Evolutionary conservation across 30 jellyfish, hydroid and myxozoan genomes (phyloP).

Genomic region (Pelagia noctiluca): DNA sequence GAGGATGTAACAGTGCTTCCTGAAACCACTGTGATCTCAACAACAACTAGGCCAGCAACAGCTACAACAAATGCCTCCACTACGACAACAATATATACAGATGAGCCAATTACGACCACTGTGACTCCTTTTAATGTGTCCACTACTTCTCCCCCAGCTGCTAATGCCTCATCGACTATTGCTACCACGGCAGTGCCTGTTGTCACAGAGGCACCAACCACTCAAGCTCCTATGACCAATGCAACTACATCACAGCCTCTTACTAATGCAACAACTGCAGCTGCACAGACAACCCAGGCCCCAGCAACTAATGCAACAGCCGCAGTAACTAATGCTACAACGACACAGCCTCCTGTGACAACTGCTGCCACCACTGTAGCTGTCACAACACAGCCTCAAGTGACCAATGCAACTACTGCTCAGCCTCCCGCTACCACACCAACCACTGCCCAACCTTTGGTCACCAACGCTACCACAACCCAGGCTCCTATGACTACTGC

Average conservation of each 20-base stretch:
- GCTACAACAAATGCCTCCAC: constrained; percentile 56
- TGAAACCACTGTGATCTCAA: constrained; percentile 60
- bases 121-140: constrained; percentile 51
- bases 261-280: constrained; percentile 21
- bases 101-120: constrained; percentile 57
- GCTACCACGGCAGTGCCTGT: constrained; percentile 35
- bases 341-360: constrained; percentile 38
- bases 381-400: too few relatives aligned
- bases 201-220: constrained; percentile 25
- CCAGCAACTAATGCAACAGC: constrained; percentile 27
- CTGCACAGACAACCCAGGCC: constrained; percentile 7
- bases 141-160: constrained; percentile 28
- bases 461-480: constrained; percentile 11
- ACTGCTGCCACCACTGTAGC: constrained; percentile 26
- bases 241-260: constrained; percentile 4
- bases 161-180: constrained; percentile 17
- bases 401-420: constrained; percentile 34
- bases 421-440: constrained; percentile 50
- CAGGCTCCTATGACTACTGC: constrained; percentile 18
- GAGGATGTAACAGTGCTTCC: constrained; percentile 60
- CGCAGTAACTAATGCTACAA: constrained; percentile 33
- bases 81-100: constrained; percentile 66
- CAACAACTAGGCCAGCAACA: constrained; percentile 67
- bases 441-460: constrained; percentile 46
- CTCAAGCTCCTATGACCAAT: not conserved